A percentile compares a stretch with the other conserved stretches of the same genome.
These are phyloP conservation scores for Aphis craccivora DNA, from an alignment of 1,140 invertebrate genomes.

Conservation along the genomic window DNA sequence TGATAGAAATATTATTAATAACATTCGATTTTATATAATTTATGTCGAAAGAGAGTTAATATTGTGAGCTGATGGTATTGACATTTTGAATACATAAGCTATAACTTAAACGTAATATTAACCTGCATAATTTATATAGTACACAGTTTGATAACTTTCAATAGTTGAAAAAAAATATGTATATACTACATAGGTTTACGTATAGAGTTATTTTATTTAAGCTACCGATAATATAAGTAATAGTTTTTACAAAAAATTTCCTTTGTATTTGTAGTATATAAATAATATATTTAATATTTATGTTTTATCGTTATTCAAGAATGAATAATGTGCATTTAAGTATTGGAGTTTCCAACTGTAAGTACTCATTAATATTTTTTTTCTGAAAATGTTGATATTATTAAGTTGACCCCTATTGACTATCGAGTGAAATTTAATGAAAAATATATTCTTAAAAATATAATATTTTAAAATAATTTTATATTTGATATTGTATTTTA, in stretches of 20 bases:
- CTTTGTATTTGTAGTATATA: not conserved
- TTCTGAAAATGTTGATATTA: too few relatives aligned
- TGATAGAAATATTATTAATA: not conserved
- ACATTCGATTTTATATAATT: not conserved
- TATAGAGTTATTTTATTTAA: not conserved
- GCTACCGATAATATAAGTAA: not conserved
- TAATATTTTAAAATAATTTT: too few relatives aligned
- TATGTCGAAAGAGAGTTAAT: not conserved
- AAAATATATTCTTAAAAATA: too few relatives aligned
- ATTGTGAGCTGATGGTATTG: not conserved
- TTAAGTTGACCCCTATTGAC: too few relatives aligned
- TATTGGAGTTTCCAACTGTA: too few relatives aligned
- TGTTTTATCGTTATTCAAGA: not conserved
- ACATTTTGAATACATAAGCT: not conserved
- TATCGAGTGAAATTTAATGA: too few relatives aligned
- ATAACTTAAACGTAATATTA: not conserved
- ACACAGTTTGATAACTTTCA: not conserved
- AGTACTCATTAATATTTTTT: too few relatives aligned
- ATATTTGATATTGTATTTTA: too few relatives aligned
- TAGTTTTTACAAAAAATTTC: not conserved
- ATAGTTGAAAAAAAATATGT: not conserved
- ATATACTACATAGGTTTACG: not conserved
- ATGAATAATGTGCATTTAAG: too few relatives aligned
- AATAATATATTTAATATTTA: not conserved
- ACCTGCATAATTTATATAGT: not conserved